phyloP scores from a whole-genome alignment of 2,888 invertebrate genomes.

The Folsomia candida region DNA sequence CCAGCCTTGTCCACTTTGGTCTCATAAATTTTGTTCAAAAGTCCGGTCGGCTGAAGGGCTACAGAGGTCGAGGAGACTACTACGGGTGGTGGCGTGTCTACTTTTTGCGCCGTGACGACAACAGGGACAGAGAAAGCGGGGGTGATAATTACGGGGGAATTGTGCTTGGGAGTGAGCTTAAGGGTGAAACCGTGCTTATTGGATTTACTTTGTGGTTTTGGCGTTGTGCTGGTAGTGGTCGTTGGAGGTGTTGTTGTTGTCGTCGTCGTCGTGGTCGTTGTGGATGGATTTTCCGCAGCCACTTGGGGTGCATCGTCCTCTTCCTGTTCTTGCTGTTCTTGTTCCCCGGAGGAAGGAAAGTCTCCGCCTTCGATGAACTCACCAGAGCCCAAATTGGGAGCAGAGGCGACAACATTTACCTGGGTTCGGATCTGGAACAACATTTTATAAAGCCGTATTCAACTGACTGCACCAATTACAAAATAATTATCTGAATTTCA shows the following conservation, averaged over 20 bases:
- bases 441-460: neutral
- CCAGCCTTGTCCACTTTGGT: constrained; percentile 77
- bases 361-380: constrained; percentile 13
- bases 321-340: neutral
- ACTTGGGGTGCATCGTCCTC: neutral
- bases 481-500: constrained; percentile 15
- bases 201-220: constrained; percentile 34
- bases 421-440: constrained; percentile 35
- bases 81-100: constrained; percentile 29
- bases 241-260: constrained; percentile 27
- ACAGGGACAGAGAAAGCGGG: constrained; percentile 23
- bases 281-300: neutral
- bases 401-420: constrained; percentile 37
- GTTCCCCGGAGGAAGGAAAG: neutral
- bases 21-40: constrained; percentile 80
- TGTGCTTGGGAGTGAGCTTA: constrained; percentile 42
- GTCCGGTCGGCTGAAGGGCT: constrained; percentile 63
- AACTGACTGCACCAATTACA: neutral
- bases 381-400: constrained; percentile 11
- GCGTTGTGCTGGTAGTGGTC: constrained; percentile 23
- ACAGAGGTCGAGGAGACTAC: constrained; percentile 19
- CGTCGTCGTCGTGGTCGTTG: constrained; percentile 22
- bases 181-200: constrained; percentile 44
- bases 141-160: constrained; percentile 29
- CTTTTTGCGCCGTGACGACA: constrained; percentile 38